Conservation (phyloP, 2,113 vertebrate genomes). For the Neotragus moschatus region DNA sequence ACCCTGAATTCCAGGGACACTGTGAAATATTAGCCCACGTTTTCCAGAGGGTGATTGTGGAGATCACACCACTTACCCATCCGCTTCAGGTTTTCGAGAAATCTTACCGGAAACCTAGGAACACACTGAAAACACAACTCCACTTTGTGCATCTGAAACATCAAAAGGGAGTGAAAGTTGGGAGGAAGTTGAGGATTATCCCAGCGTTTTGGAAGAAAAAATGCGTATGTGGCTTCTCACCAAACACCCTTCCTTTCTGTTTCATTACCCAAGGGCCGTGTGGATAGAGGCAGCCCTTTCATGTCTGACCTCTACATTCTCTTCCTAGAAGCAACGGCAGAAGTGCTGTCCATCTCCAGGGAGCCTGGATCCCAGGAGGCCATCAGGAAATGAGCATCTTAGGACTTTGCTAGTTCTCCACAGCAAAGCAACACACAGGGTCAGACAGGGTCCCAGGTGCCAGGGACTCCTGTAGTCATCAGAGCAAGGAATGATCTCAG, state of each 20-base stretch:
- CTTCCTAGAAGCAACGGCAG: neutral
- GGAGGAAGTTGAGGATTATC: neutral
- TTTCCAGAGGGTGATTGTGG: conserved; percentile 12
- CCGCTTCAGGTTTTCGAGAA: conserved; percentile 51
- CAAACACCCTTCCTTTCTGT: neutral
- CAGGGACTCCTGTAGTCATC: neutral
- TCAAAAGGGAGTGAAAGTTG: neutral
- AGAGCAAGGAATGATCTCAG: neutral
- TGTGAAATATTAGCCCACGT: conserved; percentile 6
- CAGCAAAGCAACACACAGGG: neutral
- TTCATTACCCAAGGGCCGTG: neutral
- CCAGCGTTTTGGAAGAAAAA: neutral
- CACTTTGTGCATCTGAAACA: neutral
- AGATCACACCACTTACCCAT: conserved; percentile 38
- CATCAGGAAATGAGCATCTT: neutral
- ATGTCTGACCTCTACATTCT: neutral
- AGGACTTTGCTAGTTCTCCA: neutral
- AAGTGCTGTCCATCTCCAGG: neutral
- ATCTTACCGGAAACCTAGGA: neutral
- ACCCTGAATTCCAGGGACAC: neutral
- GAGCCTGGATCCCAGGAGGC: neutral
- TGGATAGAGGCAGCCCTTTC: neutral
- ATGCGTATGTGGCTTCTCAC: neutral
- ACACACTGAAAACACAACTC: conserved; percentile 19
- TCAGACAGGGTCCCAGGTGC: neutral